Base-by-base conservation (phyloP, 2,888 invertebrate species). In the Ochropleura leucogaster region DNA sequence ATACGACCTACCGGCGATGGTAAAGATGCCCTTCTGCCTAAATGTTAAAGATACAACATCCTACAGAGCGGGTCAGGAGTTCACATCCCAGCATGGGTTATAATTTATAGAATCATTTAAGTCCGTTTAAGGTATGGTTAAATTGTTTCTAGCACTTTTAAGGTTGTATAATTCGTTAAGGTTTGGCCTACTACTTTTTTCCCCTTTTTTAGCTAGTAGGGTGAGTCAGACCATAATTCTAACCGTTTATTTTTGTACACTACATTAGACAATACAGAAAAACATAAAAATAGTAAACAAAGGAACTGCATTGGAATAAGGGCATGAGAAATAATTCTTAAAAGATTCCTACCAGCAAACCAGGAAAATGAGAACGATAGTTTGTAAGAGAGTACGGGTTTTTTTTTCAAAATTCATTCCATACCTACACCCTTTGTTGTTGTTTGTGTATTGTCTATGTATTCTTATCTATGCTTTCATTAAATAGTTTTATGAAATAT, bases 11-110 rank as follows among this genome's bases (percentile, higher is more conserved):
- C 49, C 44, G 65, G 30, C 16, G 42, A 74, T 74, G 66, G 51
- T 64, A 55, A 65, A 55, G 72, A 71, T 82, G 79, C 76, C 80
- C 83, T 80, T 85, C 69, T 82, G 72, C 44, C 55, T 81, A 85
- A 87, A 86, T 83, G 83, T 62, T 85, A 85, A 85, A 83, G 80
- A 78, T 80, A 83, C 86, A 81, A 80, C 70, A 79, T 82, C 81
- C 69, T 51, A 70, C 69, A 53, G 67, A 40, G 42, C 62, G 66
- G 83, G 85, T 87, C 83, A 80, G 70, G 62, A 83, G 88, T 84
- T 81, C 83, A 81, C 74, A 71, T 79, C 83, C 69, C 80, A 85
- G 68, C 80, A 81, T 67, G 63, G 70, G 68, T 71, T 87, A 80
- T 81, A 80, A 84, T 85, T 73, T 77, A 82, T 71, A 74, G 60